These are phyloP conservation scores for Lycodopsis pacificus DNA, from an alignment of 2,797 vertebrate species.

Conservation along the genomic window DNA sequence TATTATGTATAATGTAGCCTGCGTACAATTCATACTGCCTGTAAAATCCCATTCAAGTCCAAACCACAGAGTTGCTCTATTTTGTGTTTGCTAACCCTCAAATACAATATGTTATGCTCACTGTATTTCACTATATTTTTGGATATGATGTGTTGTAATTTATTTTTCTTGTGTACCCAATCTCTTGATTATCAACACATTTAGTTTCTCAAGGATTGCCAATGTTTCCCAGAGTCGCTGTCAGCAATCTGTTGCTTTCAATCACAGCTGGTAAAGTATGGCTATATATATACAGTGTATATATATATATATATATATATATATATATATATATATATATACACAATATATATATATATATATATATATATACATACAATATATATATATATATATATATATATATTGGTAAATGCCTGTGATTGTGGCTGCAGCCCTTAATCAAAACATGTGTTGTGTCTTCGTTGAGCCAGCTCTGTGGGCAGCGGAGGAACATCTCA, in stretches of 20 bases:
- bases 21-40: neutral
- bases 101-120: slow-evolving; percentile 18
- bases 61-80: slow-evolving; percentile 15
- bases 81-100: slow-evolving; percentile 19
- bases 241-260: slow-evolving; percentile 32
- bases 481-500: slow-evolving; percentile 13
- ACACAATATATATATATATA: too few species aligned
- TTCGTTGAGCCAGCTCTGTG: neutral
- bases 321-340: too few species aligned
- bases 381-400: too few species aligned
- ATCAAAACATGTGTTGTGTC: slow-evolving; percentile 54
- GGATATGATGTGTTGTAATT: slow-evolving; percentile 9
- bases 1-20: neutral
- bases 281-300: neutral
- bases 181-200: too few species aligned
- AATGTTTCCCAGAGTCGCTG: slow-evolving; percentile 7
- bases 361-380: too few species aligned
- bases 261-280: slow-evolving; percentile 11
- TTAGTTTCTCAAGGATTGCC: neutral
- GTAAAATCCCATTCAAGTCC: neutral
- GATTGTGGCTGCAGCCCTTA: slow-evolving; percentile 41
- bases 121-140: neutral
- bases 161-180: neutral
- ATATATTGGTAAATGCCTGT: slow-evolving; percentile 6
- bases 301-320: too few species aligned